Conservation (phyloP, 2,888 invertebrate genomes). For the Leptura quadrifasciata region DNA sequence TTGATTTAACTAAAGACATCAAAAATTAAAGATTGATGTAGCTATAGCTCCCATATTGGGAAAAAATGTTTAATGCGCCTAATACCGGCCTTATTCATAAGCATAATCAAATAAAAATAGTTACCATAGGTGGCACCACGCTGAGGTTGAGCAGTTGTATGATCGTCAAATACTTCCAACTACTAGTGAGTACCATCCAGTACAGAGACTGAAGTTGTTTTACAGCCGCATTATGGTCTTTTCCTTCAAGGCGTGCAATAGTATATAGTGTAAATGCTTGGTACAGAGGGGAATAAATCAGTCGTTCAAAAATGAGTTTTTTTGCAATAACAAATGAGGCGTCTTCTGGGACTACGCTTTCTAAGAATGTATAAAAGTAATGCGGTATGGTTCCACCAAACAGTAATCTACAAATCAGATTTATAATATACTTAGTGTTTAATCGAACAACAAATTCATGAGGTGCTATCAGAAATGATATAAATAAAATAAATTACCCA, state of each 20-base stretch:
- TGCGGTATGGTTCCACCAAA: conserved; percentile 89
- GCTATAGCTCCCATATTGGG: neutral
- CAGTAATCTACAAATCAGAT: conserved; percentile 77
- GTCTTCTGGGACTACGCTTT: conserved; percentile 78
- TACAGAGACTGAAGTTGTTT: conserved; percentile 81
- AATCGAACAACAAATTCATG: neutral
- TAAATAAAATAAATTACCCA: conserved; percentile 76
- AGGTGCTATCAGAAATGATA: neutral
- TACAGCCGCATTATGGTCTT: conserved; percentile 80
- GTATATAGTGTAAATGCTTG: conserved; percentile 85
- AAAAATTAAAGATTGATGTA: too few species aligned
- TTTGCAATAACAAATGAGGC: conserved; percentile 74
- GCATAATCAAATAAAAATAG: conserved; percentile 53
- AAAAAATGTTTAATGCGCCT: neutral
- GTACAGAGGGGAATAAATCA: conserved; percentile 84
- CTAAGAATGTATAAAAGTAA: conserved; percentile 82
- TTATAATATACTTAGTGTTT: neutral
- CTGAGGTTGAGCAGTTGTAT: conserved; percentile 85
- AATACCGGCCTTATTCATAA: neutral
- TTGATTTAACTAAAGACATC: too few species aligned
- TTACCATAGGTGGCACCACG: conserved; percentile 87
- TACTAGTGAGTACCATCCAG: conserved; percentile 80
- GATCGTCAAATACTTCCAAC: conserved; percentile 86
- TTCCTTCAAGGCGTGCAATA: conserved; percentile 85
- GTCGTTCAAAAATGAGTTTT: conserved; percentile 82